Conservation (phyloP, 1,140 invertebrate genomes). For the Ostrea denselamellosa region DNA sequence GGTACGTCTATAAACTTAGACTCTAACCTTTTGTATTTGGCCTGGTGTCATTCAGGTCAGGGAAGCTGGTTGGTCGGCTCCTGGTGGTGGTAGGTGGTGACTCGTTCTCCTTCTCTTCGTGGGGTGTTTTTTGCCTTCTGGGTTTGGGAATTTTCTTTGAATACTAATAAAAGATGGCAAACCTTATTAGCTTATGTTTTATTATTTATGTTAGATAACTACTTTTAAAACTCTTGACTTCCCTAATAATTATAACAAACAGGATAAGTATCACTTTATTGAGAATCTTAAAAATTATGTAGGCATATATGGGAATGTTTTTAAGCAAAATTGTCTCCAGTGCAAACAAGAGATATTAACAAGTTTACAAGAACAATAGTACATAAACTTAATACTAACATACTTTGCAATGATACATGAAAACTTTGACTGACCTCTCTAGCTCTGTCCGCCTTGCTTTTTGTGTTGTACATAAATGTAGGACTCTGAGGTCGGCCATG, state of each 20-base stretch:
- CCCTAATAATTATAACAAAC: too few relatives aligned
- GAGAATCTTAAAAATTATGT: too few relatives aligned
- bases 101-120: neutral
- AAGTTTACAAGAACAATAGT: too few relatives aligned
- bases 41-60: constrained; percentile 11
- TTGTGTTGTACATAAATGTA: neutral
- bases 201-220: too few relatives aligned
- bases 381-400: too few relatives aligned
- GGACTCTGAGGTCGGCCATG: constrained; percentile 65
- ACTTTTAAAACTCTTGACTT: too few relatives aligned
- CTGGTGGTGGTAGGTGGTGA: neutral
- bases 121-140: constrained; percentile 4
- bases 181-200: neutral
- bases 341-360: too few relatives aligned
- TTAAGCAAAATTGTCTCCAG: too few relatives aligned
- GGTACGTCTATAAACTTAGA: neutral
- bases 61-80: constrained; percentile 28
- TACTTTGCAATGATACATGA: too few relatives aligned
- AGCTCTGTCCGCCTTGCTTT: constrained; percentile 38
- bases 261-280: too few relatives aligned
- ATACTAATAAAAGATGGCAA: constrained; percentile 16
- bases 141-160: constrained; percentile 46
- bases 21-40: neutral
- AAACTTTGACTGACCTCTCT: constrained; percentile 41
- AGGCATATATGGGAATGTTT: too few relatives aligned